phyloP scores from a whole-genome alignment of 2,797 vertebrate genomes.

The Hydrolagus colliei region DNA sequence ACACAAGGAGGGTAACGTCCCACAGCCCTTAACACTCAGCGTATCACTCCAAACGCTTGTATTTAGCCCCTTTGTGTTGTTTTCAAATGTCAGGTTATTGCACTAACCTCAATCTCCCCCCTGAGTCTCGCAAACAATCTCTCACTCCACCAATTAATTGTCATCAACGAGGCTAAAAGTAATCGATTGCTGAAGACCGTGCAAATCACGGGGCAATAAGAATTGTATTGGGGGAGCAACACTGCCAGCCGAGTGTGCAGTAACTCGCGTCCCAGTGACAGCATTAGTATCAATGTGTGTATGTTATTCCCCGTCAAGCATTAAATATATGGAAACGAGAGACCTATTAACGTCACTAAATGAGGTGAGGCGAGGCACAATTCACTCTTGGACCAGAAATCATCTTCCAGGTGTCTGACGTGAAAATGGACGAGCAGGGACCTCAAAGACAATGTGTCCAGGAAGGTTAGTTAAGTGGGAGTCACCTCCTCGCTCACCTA shows the following conservation, averaged over 20 bases:
- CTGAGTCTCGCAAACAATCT: background rate
- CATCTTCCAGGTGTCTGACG: background rate
- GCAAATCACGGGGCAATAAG: background rate
- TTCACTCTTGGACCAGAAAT: background rate
- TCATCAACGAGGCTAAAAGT: conserved; percentile 23
- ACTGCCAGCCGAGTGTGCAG: background rate
- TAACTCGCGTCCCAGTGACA: background rate
- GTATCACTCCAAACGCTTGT: no score
- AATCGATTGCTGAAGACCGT: background rate
- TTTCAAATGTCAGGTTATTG: no score
- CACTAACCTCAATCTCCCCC: background rate
- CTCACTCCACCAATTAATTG: conserved; percentile 17
- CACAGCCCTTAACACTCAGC: no score
- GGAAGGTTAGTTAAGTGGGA: no score
- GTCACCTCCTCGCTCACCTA: no score
- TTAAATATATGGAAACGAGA: background rate
- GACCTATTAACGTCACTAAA: background rate
- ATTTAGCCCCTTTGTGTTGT: no score
- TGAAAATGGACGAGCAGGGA: background rate
- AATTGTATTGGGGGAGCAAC: background rate
- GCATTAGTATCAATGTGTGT: conserved; percentile 16
- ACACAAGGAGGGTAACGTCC: no score
- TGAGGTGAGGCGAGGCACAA: background rate
- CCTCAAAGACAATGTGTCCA: no score
- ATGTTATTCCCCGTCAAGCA: background rate